phyloP scores from a whole-genome alignment of 2,797 vertebrate species.

The Enoplosus armatus region DNA sequence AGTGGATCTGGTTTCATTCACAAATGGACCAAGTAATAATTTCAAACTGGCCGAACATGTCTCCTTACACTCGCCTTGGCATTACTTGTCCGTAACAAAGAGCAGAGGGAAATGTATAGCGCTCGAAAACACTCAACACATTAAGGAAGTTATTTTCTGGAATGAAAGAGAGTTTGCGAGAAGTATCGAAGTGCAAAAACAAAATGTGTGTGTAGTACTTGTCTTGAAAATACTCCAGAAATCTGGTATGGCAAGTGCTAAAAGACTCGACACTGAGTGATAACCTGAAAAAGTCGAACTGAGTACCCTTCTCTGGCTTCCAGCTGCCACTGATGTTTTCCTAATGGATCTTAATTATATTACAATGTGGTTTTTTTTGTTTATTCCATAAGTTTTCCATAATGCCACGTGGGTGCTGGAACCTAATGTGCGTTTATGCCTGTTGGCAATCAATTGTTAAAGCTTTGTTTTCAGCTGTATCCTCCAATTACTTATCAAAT shows the following conservation, averaged over 20 bases:
- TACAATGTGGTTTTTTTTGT: conserved; percentile 25
- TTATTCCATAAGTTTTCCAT: conserved; percentile 46
- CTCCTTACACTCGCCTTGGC: conserved; percentile 38
- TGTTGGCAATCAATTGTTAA: conserved; percentile 9
- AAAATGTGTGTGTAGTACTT: conserved; percentile 24
- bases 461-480: conserved; percentile 42
- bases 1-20: conserved; percentile 66
- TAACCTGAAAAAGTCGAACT: conserved; percentile 29
- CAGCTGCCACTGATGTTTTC: conserved; percentile 35
- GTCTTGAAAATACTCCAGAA: conserved; percentile 36
- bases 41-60: conserved; percentile 42
- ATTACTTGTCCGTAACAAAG: conserved; percentile 33
- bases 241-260: conserved; percentile 29
- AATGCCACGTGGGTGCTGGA: conserved; percentile 38
- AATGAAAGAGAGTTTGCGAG: conserved; percentile 20
- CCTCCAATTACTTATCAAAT: conserved; percentile 50
- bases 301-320: conserved; percentile 24
- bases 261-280: conserved; percentile 26
- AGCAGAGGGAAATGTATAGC: conserved; percentile 36
- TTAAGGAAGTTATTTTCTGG: conserved; percentile 29
- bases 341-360: conserved; percentile 44
- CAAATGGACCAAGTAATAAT: conserved; percentile 64
- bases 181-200: conserved; percentile 22
- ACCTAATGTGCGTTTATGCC: conserved; percentile 31
- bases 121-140: conserved; percentile 27